Evolutionary conservation across 2,113 vertebrate genomes (phyloP).

Genomic region (Bothrops jararaca): DNA sequence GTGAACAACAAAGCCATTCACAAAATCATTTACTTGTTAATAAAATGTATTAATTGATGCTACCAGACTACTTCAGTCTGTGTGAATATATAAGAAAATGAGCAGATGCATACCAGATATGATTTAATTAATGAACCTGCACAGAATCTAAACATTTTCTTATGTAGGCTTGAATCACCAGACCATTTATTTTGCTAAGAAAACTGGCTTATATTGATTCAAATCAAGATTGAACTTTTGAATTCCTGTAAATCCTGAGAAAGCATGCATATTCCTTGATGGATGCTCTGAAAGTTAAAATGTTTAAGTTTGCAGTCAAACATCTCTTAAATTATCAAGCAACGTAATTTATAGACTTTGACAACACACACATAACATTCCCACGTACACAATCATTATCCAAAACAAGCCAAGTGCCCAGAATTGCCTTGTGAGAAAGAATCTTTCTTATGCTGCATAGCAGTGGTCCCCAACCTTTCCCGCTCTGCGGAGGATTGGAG

Average conservation of each 20-base stretch:
- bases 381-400: neutral
- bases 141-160: neutral
- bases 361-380: too few species aligned
- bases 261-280: neutral
- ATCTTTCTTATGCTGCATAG: neutral
- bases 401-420: neutral
- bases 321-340: neutral
- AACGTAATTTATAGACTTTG: neutral
- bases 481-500: neutral
- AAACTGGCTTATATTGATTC: neutral
- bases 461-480: neutral
- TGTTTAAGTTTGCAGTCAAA: neutral
- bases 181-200: neutral
- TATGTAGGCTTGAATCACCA: neutral
- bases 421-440: neutral
- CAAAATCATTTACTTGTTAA: neutral
- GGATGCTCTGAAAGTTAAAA: neutral
- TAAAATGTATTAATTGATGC: neutral
- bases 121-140: neutral
- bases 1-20: neutral
- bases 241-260: neutral
- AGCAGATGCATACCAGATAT: constrained; percentile 3
- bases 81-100: constrained; percentile 12
- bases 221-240: neutral
- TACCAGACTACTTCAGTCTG: neutral